Evolutionary conservation across 2,797 vertebrate genomes (phyloP).

Genomic region (Danio choprae): DNA sequence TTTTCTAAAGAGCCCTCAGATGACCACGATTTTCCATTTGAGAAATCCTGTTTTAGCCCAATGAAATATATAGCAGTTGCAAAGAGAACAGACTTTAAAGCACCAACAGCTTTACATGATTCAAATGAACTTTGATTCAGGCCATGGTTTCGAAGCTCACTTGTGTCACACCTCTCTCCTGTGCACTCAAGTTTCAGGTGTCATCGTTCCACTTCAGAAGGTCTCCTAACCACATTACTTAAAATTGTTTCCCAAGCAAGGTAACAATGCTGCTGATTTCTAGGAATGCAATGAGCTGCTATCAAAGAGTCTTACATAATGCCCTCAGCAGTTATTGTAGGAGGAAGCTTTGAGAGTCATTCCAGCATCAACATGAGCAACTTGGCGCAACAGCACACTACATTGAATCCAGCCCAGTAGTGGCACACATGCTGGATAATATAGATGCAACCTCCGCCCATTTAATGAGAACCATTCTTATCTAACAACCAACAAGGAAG

Average conservation of each 20-base stretch:
- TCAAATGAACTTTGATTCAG: conserved; percentile 8
- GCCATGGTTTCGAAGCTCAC: background rate
- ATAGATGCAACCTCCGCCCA: conserved; percentile 4
- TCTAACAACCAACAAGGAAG: conserved; percentile 51
- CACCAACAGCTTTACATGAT: conserved; percentile 15
- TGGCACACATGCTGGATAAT: conserved; percentile 9
- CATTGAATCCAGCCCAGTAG: conserved; percentile 43
- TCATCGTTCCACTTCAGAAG: background rate
- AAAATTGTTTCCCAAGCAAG: background rate
- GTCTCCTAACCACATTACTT: background rate
- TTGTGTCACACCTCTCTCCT: conserved; percentile 3
- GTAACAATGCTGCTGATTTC: conserved; percentile 19
- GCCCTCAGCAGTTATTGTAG: background rate
- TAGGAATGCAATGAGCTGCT: conserved; percentile 6
- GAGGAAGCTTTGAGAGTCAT: background rate
- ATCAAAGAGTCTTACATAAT: conserved; percentile 3
- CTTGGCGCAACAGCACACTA: conserved; percentile 21
- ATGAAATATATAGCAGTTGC: background rate
- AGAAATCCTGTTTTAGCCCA: background rate
- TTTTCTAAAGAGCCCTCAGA: background rate
- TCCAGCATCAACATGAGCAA: conserved; percentile 18
- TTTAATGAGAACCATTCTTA: conserved; percentile 37
- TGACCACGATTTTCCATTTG: background rate
- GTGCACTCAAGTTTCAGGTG: background rate
- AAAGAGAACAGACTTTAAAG: conserved; percentile 5